A percentile compares a stretch with the other conserved stretches of the same genome.
Evolutionary conservation across 2,113 vertebrate species (phyloP).

Genomic region (Myiagra hebetior): DNA sequence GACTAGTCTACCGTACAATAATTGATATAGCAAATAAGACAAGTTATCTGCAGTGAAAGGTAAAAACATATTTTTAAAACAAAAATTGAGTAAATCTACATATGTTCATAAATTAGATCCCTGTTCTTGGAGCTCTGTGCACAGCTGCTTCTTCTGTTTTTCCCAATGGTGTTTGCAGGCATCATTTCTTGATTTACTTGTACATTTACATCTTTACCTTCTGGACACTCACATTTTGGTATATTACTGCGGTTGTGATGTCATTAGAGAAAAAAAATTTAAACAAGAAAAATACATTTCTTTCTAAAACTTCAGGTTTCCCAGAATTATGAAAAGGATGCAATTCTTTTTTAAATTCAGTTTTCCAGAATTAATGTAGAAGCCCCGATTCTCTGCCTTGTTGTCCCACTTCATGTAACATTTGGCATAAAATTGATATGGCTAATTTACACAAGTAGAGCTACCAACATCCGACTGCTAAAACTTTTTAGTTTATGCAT

Average conservation of each 20-base stretch:
- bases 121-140: not conserved
- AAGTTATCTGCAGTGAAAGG: not conserved
- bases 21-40: not conserved
- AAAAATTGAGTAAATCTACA: not conserved
- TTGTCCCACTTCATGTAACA: not conserved
- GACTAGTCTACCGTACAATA: not conserved
- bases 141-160: not conserved
- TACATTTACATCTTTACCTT: not conserved
- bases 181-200: not conserved
- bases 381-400: not conserved
- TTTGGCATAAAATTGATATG: not conserved
- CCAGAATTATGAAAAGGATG: not conserved
- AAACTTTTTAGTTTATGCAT: not conserved
- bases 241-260: not conserved
- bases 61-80: not conserved
- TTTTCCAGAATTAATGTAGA: not conserved
- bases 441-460: not conserved
- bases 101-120: not conserved
- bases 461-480: not conserved
- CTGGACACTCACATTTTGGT: not conserved
- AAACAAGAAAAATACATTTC: not conserved
- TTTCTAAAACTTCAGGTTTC: not conserved
- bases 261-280: not conserved
- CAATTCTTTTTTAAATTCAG: accelerated
- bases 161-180: not conserved